Conservation (phyloP, 1,140 invertebrate genomes). For the Cotesia vestalis region DNA sequence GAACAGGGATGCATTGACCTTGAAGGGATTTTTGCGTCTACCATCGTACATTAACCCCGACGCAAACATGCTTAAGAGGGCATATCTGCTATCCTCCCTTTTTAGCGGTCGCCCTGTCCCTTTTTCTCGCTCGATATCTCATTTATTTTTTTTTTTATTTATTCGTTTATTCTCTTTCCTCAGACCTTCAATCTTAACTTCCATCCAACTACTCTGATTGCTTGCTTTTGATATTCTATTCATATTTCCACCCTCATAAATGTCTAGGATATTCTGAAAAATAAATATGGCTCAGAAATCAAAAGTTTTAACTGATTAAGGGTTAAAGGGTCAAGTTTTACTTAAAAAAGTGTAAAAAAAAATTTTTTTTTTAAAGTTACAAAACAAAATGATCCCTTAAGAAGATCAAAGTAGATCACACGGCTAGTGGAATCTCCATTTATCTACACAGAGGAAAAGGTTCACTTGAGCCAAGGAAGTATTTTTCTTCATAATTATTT, state of each 20-base stretch:
- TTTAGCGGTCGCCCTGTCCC: constrained; percentile 41
- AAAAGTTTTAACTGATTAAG: too few relatives aligned
- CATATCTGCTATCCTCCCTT: constrained; percentile 32
- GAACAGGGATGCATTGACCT: constrained; percentile 65
- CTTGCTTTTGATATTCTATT: neutral
- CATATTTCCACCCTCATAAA: neutral
- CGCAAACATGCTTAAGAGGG: constrained; percentile 35
- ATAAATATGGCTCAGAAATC: too few relatives aligned
- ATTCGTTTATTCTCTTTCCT: constrained; percentile 22
- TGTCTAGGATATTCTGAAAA: too few relatives aligned
- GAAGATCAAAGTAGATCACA: too few relatives aligned
- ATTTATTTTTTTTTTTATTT: neutral
- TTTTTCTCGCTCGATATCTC: constrained; percentile 30
- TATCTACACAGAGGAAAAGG: too few relatives aligned
- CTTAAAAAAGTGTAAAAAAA: too few relatives aligned
- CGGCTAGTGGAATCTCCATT: too few relatives aligned
- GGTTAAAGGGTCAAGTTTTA: too few relatives aligned
- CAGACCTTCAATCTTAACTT: neutral
- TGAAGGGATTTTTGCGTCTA: constrained; percentile 67
- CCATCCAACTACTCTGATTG: neutral
- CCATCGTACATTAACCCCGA: constrained; percentile 62
- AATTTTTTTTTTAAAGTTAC: too few relatives aligned
- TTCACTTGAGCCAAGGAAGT: too few relatives aligned
- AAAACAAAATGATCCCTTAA: too few relatives aligned
- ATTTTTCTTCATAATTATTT: too few relatives aligned